phyloP scores from a whole-genome alignment of 2,888 invertebrate genomes.

The Orgyia antiqua region DNA sequence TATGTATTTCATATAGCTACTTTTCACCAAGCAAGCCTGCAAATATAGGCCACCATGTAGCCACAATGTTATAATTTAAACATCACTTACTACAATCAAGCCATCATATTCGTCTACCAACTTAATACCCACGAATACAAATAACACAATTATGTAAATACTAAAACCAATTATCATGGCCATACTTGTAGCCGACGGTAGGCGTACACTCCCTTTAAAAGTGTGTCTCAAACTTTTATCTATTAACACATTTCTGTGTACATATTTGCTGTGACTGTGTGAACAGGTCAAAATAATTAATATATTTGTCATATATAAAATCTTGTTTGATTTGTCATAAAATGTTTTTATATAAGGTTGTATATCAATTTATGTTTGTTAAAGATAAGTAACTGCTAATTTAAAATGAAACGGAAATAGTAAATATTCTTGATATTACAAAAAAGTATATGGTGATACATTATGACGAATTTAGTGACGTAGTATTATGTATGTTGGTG shows the following conservation, averaged over 20 bases:
- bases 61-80: background rate
- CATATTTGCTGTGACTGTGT: conserved; percentile 17
- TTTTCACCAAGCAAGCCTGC: too few relatives aligned
- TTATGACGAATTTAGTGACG: too few relatives aligned
- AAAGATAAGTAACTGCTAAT: conserved; percentile 2
- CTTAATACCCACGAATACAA: conserved; percentile 25
- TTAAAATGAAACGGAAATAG: background rate
- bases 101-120: conserved; percentile 23
- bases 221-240: conserved; percentile 25
- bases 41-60: background rate
- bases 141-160: conserved; percentile 32
- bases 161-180: conserved; percentile 22
- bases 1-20: too few relatives aligned
- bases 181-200: conserved; percentile 22
- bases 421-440: background rate
- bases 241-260: conserved; percentile 17
- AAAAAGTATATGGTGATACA: too few relatives aligned
- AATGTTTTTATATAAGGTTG: conserved; percentile 1
- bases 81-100: conserved; percentile 1
- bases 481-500: too few relatives aligned
- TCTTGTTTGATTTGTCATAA: conserved; percentile 8
- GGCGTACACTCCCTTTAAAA: conserved; percentile 17
- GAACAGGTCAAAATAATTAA: conserved; percentile 15
- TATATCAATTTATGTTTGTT: conserved; percentile 1
- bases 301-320: conserved; percentile 12